Percentiles rank a stretch among this genome's conserved stretches.
These are phyloP conservation scores for Cyrtorhinus lividipennis DNA, from an alignment of 1,140 invertebrate species.

Conservation along the genomic window DNA sequence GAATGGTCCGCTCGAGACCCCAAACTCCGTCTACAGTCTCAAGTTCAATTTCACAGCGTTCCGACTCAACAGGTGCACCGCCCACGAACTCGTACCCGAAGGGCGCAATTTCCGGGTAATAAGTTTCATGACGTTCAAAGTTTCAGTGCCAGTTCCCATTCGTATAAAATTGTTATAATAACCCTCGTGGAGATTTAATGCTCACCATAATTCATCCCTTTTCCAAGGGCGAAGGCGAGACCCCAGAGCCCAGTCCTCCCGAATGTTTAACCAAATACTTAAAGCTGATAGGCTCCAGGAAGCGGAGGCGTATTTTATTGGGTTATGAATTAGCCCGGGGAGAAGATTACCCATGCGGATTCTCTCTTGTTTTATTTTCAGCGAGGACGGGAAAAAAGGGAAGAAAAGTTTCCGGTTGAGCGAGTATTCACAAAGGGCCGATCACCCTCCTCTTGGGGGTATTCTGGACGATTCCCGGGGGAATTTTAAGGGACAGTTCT, in stretches of 20 bases:
- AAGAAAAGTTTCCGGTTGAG: not conserved
- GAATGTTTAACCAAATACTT: not conserved
- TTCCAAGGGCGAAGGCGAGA: not conserved
- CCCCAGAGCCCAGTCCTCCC: not conserved
- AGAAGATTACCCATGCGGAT: not conserved
- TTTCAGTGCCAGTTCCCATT: no score
- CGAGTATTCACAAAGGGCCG: not conserved
- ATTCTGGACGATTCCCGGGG: not conserved
- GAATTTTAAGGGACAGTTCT: not conserved
- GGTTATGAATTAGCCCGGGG: not conserved
- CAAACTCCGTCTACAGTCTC: no score
- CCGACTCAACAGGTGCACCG: no score
- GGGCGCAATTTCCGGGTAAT: no score
- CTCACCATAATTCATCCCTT: not conserved
- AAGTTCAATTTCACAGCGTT: no score
- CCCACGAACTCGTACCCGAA: no score
- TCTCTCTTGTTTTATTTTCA: not conserved
- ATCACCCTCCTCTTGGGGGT: not conserved
- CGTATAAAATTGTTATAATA: no score
- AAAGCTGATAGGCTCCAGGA: not conserved
- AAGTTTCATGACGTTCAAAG: no score
- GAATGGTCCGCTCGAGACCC: no score
- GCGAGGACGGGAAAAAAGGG: not conserved
- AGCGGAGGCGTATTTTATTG: not conserved
- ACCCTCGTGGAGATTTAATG: not conserved